Base-by-base conservation (phyloP, 2,888 invertebrate species). In the Caenorhabditis sp. region DNA sequence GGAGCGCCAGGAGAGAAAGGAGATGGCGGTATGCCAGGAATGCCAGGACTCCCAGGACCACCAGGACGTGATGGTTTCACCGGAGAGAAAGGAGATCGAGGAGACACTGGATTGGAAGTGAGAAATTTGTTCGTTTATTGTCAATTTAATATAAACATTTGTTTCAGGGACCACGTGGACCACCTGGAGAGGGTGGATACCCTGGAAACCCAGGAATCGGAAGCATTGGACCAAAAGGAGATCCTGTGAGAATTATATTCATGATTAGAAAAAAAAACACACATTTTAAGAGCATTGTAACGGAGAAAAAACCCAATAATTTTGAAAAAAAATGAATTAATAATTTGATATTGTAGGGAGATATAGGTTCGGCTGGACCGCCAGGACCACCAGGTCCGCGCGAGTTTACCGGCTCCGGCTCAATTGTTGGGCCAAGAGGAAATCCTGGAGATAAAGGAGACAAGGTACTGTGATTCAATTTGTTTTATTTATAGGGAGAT, bases 11-110 rank as follows among this genome's bases (percentile, higher is more conserved):
- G 88, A 77, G 88, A 71, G 93, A 94, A 76, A 91, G 90, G 90
- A 76, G 89, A 89, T 66, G 79, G 83, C 19, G 89, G 94, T 59
- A 89, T 91, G 50, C 92, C 92, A 83, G 95, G 95, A 66, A 88
- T 88, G 77, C 88, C 90, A 19, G 89, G 90, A 31, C 65, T 81
- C 12, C 88, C 87, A 49, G 88, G 88, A 62, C 79, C 83, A 19
- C 82, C 86, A 31, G 88, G 88, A 62, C 76, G 83, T 26, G 87
- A 88, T 62, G 88, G 88, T 74, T 82, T 82, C 64, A 87, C 88
- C 59, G 88, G 88, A 73, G 79, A 81, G 50, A 87, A 88, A 72
- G 88, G 88, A 77, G 87, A 87, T 36, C 72, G 83, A 74, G 88
- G 88, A 73, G 85, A 87, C 55, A 65, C 69, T 55, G 87, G 87